phyloP scores from a whole-genome alignment of 1,140 invertebrate genomes.

The Zaprionus ornatus region DNA sequence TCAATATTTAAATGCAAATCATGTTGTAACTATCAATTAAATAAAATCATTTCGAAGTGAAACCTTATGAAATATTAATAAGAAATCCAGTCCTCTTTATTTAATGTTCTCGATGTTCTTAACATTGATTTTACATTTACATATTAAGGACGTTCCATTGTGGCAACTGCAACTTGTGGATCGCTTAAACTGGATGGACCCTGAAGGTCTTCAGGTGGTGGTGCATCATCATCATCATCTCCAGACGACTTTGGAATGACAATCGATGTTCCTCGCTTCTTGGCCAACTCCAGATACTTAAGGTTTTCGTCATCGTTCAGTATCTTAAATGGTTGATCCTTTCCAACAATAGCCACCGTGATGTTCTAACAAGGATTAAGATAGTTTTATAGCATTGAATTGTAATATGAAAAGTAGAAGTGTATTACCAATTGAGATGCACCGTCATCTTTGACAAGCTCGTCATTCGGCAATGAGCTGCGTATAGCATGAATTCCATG shows the following conservation, averaged over 20 bases:
- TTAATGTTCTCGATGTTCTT: conserved; percentile 18
- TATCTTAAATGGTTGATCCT: conserved; percentile 89
- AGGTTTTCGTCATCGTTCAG: conserved; percentile 91
- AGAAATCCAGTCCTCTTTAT: conserved; percentile 22
- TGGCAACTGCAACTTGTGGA: conserved; percentile 31
- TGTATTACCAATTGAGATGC: conserved; percentile 51
- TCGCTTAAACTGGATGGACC: conserved; percentile 20
- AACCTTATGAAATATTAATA: not conserved
- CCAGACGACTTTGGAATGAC: not conserved
- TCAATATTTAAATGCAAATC: conserved; percentile 10
- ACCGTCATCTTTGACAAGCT: conserved; percentile 79
- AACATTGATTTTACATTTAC: conserved; percentile 8
- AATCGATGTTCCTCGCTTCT: conserved; percentile 6
- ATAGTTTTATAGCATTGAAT: not conserved
- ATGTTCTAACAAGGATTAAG: conserved; percentile 42
- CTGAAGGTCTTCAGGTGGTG: not conserved
- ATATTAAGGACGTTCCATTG: conserved; percentile 38
- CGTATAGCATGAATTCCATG: conserved; percentile 96
- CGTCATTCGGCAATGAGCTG: conserved; percentile 97
- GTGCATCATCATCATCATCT: conserved; percentile 4
- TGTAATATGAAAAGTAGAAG: not conserved
- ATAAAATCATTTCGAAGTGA: not conserved
- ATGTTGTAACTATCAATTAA: conserved; percentile 41
- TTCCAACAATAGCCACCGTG: conserved; percentile 87
- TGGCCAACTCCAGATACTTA: conserved; percentile 85